Evolutionary conservation across 2,113 vertebrate genomes (phyloP), one percentile per base, ranked within the genome.

Genomic region (Mesembrinibis cayennensis): DNA sequence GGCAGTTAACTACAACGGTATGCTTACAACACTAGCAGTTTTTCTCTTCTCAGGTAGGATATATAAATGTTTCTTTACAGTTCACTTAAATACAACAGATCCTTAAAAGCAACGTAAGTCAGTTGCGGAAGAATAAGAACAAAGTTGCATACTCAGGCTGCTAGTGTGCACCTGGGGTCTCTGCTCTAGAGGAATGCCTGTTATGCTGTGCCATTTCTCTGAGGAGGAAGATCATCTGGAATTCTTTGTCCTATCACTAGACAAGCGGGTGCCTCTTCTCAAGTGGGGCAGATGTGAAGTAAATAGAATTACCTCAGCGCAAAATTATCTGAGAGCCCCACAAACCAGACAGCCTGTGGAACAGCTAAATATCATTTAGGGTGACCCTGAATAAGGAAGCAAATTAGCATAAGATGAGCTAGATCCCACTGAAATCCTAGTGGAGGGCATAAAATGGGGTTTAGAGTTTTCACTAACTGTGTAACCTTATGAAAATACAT

Each of bases 231-330:
- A 89, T 82, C 61, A 83, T 87, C 69, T 95, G 93, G 89, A 87
- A 83, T 87, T 67, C 86, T 83, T 80, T 79, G 85, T 76, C 89
- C 95, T 86, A 63, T 65, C 80, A 45, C 66, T 77, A 87, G 77
- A 83, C 89, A 93, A 93, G 77, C 4, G 82, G 91, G 52, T 93
- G 82, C 71, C 77, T 89, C 91, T 95, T 29, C 62, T 91, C 85
- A 87, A 92, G 88, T 69, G 82, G 67, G 77, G 58, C 63, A 81
- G 58, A 94, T 87, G 82, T 36, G 72, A 92, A 67, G 67, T 76
- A 72, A 80, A 49, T 62, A 81, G 61, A 80, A 93, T 89, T 87
- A 87, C 67, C 47, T 91, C 89, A 87, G 82, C 45, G 82, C 69
- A 87, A 87, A 71, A 81, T 67, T 44, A 80, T 83, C 63, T 44